These are phyloP conservation scores for Alauda arvensis DNA, from an alignment of 2,797 vertebrate genomes.

Conservation along the genomic window DNA sequence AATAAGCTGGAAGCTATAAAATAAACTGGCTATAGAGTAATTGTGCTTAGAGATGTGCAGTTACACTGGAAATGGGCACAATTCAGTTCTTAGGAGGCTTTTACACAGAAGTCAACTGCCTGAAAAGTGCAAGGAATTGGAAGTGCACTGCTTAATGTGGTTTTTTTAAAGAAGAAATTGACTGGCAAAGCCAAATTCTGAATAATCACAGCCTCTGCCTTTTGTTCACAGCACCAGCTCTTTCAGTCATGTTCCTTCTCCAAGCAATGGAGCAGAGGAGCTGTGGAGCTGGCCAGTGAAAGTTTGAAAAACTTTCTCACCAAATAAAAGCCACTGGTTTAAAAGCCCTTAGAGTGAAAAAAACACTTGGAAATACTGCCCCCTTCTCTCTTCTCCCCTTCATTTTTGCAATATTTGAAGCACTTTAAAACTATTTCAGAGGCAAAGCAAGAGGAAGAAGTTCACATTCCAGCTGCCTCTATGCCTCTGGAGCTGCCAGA, in stretches of 20 bases:
- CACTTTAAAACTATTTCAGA: not conserved
- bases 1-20: not conserved
- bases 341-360: not conserved
- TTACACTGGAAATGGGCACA: not conserved
- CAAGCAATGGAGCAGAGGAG: not conserved
- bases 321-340: not conserved
- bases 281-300: not conserved
- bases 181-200: not conserved
- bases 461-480: not conserved
- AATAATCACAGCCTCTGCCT: not conserved
- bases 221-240: not conserved
- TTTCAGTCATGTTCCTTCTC: not conserved
- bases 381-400: not conserved
- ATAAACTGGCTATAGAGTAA: not conserved
- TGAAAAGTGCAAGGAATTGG: not conserved
- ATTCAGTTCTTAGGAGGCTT: not conserved
- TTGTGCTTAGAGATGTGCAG: not conserved
- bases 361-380: not conserved
- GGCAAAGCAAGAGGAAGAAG: not conserved
- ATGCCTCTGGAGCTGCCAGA: conserved; percentile 7
- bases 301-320: not conserved
- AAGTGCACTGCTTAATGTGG: not conserved
- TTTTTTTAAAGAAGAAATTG: not conserved
- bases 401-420: not conserved
- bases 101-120: not conserved